Base-by-base conservation (phyloP, 2,888 invertebrate genomes). In the Coenonympha arcania region DNA sequence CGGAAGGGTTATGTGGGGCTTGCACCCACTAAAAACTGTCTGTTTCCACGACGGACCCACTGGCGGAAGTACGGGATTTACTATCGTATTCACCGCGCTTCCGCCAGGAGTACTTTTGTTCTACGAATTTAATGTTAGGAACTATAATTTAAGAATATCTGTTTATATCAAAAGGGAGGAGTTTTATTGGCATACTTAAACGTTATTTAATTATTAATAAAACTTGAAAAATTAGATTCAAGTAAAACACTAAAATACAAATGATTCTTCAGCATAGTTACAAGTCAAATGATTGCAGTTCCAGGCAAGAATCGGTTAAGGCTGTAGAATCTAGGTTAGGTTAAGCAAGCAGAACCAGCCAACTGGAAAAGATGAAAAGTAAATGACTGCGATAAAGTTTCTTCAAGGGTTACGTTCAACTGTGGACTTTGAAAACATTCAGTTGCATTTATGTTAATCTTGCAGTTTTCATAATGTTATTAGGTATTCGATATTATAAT, bases 311-410 rank as follows among this genome's bases (percentile, higher is more conserved):
- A 48, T 48, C 34, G 48, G 48, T 40, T 30, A 31, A 42, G 36
- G 36, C 48, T 34, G 34, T 19, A 36, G 36, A 48, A 48, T 42
- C 42, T 36, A 42, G 34, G 48, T 42, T 42, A 48, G 34, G 42
- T 48, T 48, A 42, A 48, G 36, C 42, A 42, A 48, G 42, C 42
- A 42, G 19, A 48, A 48, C 48, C 34, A 42, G 48, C 42, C 26
- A 41, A 26, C 43, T 48, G 36, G 36, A 15, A 48, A 48, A 42
- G 40, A 40, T 42, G 48, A 48, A 48, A 48, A 48, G 34, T 48
- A 48, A 48, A 48, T 48, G 48, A 42, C 28, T 48, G 36, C 42
- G 42, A 41, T 48, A 20, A 41, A 48, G 36, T 48, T 42, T 42
- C 34, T 48, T 42, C 48, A 30, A 48, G 42, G 37, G 37, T 37